Percentiles rank a stretch among this genome's conserved stretches.
phyloP scores from a whole-genome alignment of 2,888 invertebrate genomes.

The Geotrupes spiniger region DNA sequence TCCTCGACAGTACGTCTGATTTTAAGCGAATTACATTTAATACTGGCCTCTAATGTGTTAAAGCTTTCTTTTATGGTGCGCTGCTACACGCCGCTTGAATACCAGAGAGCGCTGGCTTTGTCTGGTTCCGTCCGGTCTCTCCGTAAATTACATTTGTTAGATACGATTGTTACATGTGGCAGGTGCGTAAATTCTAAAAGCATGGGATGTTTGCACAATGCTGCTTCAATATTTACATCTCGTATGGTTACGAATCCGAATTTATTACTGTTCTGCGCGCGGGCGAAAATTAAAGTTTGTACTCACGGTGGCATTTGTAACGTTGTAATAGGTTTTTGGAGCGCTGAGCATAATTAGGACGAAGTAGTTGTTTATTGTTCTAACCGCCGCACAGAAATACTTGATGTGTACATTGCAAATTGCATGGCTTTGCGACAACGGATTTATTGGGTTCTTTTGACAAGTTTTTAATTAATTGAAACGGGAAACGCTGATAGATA shows the following conservation, averaged over 20 bases:
- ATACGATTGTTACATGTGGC: conserved; percentile 30
- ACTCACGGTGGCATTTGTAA: background rate
- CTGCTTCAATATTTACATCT: conserved; percentile 30
- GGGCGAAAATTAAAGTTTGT: conserved; percentile 27
- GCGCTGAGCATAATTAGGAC: too few species aligned
- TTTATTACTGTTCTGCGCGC: conserved; percentile 22
- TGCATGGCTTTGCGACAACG: too few species aligned
- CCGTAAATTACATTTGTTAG: conserved; percentile 31
- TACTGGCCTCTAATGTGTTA: conserved; percentile 33
- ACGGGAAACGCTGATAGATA: too few species aligned
- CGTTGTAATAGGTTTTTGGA: too few species aligned
- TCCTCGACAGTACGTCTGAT: too few species aligned
- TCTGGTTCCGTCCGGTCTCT: conserved; percentile 18
- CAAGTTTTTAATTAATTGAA: too few species aligned
- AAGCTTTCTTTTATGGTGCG: conserved; percentile 32
- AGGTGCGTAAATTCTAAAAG: conserved; percentile 32
- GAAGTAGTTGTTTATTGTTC: too few species aligned
- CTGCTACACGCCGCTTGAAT: conserved; percentile 27
- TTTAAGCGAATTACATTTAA: conserved; percentile 22
- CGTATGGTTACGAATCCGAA: conserved; percentile 13
- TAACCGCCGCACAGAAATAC: too few species aligned
- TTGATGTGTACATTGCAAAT: too few species aligned
- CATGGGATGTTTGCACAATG: conserved; percentile 26
- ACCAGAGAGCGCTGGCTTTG: conserved; percentile 26
- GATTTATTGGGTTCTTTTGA: too few species aligned